Percentiles rank a stretch among this genome's conserved stretches.
phyloP scores from a whole-genome alignment of 1,140 invertebrate species.

The Ladona fulva region DNA sequence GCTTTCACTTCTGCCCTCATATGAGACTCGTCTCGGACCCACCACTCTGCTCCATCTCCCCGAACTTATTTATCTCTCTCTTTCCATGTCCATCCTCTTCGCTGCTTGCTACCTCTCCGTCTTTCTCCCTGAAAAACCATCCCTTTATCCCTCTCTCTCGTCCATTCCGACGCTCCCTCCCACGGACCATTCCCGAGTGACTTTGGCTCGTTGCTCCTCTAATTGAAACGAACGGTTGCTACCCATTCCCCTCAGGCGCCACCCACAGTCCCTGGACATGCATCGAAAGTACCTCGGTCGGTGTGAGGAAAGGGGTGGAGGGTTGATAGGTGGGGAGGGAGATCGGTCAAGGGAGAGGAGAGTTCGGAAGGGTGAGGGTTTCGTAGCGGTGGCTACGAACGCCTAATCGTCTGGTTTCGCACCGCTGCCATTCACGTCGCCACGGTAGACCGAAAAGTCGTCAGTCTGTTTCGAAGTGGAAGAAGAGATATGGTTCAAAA shows the following conservation, averaged over 20 bases:
- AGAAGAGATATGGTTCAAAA: too few relatives aligned
- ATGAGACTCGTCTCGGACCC: not conserved
- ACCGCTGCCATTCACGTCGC: not conserved
- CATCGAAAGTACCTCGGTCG: not conserved
- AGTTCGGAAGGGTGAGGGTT: not conserved
- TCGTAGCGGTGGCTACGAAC: not conserved
- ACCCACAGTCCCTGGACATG: not conserved
- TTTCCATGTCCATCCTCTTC: not conserved
- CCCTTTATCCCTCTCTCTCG: not conserved
- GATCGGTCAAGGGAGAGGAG: not conserved
- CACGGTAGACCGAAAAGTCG: not conserved
- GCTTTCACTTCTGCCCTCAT: not conserved
- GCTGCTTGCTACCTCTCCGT: not conserved
- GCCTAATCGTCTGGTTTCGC: not conserved
- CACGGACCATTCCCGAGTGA: not conserved
- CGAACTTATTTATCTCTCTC: not conserved
- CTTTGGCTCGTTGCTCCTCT: slow-evolving; percentile 2
- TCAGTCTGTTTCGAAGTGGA: not conserved
- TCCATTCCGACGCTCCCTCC: not conserved
- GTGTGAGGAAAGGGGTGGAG: not conserved
- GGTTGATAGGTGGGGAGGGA: not conserved
- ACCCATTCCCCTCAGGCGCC: not conserved
- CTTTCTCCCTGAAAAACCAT: not conserved
- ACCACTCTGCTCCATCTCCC: not conserved
- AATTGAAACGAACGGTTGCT: not conserved